These are phyloP conservation scores for Parazoanthus swiftii DNA, from an alignment of 92 coral and sea anemone genomes.

Conservation along the genomic window DNA sequence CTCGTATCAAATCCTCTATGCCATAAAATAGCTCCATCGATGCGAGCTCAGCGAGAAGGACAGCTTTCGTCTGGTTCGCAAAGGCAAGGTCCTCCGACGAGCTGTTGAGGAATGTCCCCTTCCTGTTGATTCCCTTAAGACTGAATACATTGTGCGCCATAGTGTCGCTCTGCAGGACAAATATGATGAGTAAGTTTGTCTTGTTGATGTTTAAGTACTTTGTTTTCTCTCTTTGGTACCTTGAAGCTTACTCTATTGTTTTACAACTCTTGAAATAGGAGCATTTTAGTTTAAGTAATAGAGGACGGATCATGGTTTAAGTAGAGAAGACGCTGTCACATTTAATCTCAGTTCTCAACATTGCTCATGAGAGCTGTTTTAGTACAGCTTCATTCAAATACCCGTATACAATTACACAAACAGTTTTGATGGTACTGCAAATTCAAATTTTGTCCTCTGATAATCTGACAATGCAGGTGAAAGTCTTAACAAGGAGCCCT, in stretches of 20 bases:
- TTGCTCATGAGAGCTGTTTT: too few relatives aligned
- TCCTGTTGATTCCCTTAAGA: constrained; percentile 1
- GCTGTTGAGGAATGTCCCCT: neutral
- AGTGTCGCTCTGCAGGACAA: neutral
- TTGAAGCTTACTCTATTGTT: neutral
- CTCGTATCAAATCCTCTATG: constrained; percentile 74
- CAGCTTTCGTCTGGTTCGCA: constrained; percentile 84
- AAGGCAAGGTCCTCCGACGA: constrained; percentile 59
- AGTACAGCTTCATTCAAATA: too few relatives aligned
- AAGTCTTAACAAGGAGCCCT: too few relatives aligned
- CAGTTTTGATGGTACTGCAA: too few relatives aligned
- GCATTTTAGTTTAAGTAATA: too few relatives aligned
- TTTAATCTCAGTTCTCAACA: too few relatives aligned
- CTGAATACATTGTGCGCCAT: neutral
- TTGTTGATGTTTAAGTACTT: neutral
- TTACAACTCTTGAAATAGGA: too few relatives aligned
- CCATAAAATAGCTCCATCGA: constrained; percentile 90
- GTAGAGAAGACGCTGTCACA: too few relatives aligned
- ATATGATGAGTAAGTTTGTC: neutral
- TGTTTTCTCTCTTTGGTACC: neutral
- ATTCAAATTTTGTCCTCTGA: too few relatives aligned
- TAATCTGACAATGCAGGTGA: too few relatives aligned
- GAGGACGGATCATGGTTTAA: too few relatives aligned
- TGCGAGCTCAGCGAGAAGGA: constrained; percentile 75
- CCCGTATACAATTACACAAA: too few relatives aligned